Evolutionary conservation across 2,113 vertebrate species (phyloP).

Genomic region (Semnornis frantzii): DNA sequence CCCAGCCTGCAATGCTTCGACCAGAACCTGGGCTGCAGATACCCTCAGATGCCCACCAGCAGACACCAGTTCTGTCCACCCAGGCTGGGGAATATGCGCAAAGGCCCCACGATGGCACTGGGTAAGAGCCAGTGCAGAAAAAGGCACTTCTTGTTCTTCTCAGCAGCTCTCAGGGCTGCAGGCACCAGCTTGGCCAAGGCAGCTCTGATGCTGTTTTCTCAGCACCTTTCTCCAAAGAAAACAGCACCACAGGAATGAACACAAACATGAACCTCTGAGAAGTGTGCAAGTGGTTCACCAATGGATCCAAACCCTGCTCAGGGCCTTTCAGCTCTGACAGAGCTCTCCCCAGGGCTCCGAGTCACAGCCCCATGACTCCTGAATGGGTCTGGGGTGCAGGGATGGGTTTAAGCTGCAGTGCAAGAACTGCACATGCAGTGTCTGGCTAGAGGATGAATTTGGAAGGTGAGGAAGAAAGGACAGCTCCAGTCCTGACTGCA

Average conservation of each 20-base stretch:
- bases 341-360: not conserved
- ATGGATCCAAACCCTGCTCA: not conserved
- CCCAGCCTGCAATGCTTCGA: not conserved
- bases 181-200: not conserved
- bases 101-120: not conserved
- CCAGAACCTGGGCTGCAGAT: not conserved
- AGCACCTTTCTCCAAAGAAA: not conserved
- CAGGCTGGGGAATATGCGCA: too few species aligned
- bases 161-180: not conserved
- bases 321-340: not conserved
- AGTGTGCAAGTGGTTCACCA: not conserved
- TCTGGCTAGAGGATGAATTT: not conserved
- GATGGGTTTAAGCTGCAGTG: not conserved
- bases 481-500: not conserved
- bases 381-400: not conserved
- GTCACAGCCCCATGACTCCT: not conserved
- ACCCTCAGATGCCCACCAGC: too few species aligned
- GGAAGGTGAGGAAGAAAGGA: not conserved
- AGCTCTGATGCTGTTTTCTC: not conserved
- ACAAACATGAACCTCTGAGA: not conserved
- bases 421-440: accelerated
- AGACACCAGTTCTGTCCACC: too few species aligned
- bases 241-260: not conserved
- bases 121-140: not conserved
- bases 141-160: not conserved